Conservation (phyloP, 2,888 invertebrate species). For the Raillietiella orientalis region DNA sequence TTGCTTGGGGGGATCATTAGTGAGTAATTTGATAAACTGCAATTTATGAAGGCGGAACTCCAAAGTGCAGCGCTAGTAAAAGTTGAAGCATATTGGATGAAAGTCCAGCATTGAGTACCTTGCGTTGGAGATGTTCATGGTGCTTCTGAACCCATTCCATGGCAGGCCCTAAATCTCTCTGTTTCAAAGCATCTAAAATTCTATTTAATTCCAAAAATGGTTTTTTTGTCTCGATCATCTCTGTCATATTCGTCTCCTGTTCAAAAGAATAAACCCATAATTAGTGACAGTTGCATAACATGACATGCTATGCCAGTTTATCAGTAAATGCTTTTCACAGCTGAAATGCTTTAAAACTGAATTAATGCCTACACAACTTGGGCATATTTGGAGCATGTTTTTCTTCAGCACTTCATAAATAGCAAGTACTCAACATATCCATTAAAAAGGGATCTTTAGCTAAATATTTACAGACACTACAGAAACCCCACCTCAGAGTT, state of each 20-base stretch:
- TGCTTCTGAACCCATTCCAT: slow-evolving; percentile 54
- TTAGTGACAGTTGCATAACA: too few species aligned
- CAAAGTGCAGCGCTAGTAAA: slow-evolving; percentile 14
- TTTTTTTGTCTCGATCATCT: slow-evolving; percentile 29
- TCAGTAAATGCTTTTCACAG: too few species aligned
- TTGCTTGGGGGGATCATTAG: slow-evolving; percentile 29
- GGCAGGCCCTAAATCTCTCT: slow-evolving; percentile 46
- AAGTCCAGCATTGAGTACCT: slow-evolving; percentile 9
- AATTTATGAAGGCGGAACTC: slow-evolving; percentile 52
- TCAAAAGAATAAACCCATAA: slow-evolving; percentile 7
- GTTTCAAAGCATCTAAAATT: slow-evolving; percentile 52
- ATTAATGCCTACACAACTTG: too few species aligned
- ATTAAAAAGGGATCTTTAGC: too few species aligned
- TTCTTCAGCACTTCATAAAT: too few species aligned
- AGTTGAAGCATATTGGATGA: not conserved
- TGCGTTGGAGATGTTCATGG: slow-evolving; percentile 30
- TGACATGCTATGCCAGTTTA: too few species aligned
- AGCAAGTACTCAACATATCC: too few species aligned
- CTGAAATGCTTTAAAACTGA: too few species aligned
- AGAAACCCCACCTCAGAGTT: too few species aligned
- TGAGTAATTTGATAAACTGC: slow-evolving; percentile 37
- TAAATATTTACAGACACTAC: too few species aligned
- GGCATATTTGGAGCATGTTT: too few species aligned
- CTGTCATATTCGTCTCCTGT: slow-evolving; percentile 31
- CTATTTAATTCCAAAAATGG: slow-evolving; percentile 54